These are phyloP conservation scores for Aphelocoma coerulescens DNA, from an alignment of 2,113 vertebrate species.

Conservation along the genomic window DNA sequence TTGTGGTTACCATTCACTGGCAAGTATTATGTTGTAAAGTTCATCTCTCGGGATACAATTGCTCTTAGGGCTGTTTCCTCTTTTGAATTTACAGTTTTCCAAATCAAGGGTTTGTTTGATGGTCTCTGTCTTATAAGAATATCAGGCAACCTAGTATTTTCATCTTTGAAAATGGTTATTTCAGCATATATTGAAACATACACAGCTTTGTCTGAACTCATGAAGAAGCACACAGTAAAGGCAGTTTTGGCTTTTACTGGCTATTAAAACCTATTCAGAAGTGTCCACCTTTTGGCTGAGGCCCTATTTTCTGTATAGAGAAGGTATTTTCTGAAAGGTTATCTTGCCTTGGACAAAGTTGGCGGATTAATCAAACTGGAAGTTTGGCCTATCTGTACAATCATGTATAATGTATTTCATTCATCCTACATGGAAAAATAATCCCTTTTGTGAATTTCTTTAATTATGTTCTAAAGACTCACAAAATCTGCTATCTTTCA, in stretches of 20 bases:
- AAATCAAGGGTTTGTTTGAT: not conserved
- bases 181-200: not conserved
- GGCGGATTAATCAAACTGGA: not conserved
- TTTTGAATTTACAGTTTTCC: not conserved
- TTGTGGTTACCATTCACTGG: not conserved
- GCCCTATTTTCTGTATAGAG: not conserved
- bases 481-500: not conserved
- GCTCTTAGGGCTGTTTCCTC: not conserved
- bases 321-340: not conserved
- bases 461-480: not conserved
- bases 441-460: not conserved
- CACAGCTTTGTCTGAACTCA: not conserved
- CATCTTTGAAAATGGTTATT: not conserved
- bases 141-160: not conserved
- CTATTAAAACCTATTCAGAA: not conserved
- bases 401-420: not conserved
- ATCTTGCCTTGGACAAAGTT: not conserved
- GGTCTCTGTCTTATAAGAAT: not conserved
- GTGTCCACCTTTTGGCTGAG: not conserved
- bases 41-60: not conserved
- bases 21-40: not conserved
- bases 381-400: not conserved
- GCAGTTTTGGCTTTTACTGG: not conserved
- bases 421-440: not conserved
- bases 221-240: not conserved